Base-by-base conservation (phyloP, 2,797 vertebrate genomes). In the Agapornis canus region DNA sequence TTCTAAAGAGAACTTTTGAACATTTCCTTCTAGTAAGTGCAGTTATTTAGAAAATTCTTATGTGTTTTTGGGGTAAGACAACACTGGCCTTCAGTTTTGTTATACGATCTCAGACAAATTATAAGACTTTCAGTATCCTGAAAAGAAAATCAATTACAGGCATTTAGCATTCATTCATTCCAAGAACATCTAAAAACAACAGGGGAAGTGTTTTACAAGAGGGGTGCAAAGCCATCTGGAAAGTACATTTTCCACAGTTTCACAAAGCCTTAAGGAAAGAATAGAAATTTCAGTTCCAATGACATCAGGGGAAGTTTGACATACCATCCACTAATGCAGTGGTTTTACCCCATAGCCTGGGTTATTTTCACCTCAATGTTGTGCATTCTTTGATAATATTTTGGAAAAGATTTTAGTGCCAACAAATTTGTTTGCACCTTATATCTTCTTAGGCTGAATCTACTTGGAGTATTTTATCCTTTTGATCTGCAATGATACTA, bases 221-320 rank as follows among this genome's bases (percentile, higher is more conserved):
- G 81, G 81, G 89, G 86, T 95, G 96, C 95, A 97, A 97, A 96
- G 29, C 56, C 92, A 80, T 81, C 85, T 65, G 32, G 49, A 94
- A 94, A 48, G 42, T 56, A 48, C n/a, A 35, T 89, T 89, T 87
- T 82, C 69, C 69, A 4, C 37, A 71, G 63, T 81, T 82, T 93
- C 56, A 42, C 22, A 37, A 4, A 59, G 32, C 16, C 39, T 83
- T 70, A 68, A 68, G 61, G 23, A 72, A 69, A 82, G 4, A 69
- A 68, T 1, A 77, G 21, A 71, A 64, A 54, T 37, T 84, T 64
- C 77, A 51, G 12, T 87, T 79, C 11, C 64, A 68, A 19, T 65
- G 69, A 69, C 76, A 71, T 71, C 49, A 87, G 72, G 21, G 71
- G 45, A 85, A 80, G 85, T 80, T 75, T 64, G 54, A 49, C 22